Evolutionary conservation across 2,797 vertebrate genomes (phyloP).

Genomic region (Hyperoplus immaculatus): DNA sequence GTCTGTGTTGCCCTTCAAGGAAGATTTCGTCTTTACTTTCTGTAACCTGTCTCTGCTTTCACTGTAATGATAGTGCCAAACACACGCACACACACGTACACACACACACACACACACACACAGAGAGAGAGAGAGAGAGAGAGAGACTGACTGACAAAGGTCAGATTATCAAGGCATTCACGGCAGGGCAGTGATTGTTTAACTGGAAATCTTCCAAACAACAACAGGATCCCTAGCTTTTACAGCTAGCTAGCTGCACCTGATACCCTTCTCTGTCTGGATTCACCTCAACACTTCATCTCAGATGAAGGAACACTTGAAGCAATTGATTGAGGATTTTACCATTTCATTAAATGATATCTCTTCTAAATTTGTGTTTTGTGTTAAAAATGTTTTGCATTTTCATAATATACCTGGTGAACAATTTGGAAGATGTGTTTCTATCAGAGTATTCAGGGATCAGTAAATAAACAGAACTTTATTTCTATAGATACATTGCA

Average conservation of each 20-base stretch:
- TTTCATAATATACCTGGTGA: constrained; percentile 2
- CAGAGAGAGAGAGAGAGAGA: constrained; percentile 21
- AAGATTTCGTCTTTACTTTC: constrained; percentile 61
- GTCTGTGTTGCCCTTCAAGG: constrained; percentile 49
- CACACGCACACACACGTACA: constrained; percentile 30
- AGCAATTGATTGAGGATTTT: not conserved
- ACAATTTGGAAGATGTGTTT: not conserved
- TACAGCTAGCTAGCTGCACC: constrained; percentile 26
- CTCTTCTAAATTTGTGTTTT: not conserved
- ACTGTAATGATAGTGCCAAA: constrained; percentile 69
- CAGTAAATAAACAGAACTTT: not conserved
- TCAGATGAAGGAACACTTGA: not conserved
- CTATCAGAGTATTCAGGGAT: not conserved
- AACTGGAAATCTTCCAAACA: constrained; percentile 50
- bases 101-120: constrained; percentile 8
- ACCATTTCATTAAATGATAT: not conserved
- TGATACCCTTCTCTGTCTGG: constrained; percentile 40
- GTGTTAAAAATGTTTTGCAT: not conserved
- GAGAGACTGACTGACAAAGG: constrained; percentile 17
- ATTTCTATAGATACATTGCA: not conserved
- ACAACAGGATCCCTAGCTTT: constrained; percentile 49
- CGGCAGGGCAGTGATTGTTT: constrained; percentile 24
- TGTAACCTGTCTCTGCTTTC: constrained; percentile 76
- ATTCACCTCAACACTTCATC: constrained; percentile 23
- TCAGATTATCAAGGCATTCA: constrained; percentile 48